Percentiles rank a stretch among this genome's conserved stretches.
These are phyloP conservation scores for Sipha flava DNA, from an alignment of 1,140 invertebrate species.

Conservation along the genomic window DNA sequence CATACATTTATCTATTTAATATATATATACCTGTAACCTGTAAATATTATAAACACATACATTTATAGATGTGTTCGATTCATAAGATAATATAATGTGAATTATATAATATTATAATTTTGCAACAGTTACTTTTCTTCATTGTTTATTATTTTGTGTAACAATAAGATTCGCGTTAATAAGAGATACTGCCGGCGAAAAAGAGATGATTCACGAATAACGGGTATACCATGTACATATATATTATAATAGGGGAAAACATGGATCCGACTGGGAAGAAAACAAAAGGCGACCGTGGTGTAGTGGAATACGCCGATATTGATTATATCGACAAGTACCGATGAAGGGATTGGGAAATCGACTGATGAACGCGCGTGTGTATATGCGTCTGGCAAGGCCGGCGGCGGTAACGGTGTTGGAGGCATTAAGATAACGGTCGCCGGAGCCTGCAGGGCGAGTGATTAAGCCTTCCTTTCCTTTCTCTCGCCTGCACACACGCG, in stretches of 20 bases:
- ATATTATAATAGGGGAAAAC: neutral
- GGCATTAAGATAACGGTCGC: slow-evolving; percentile 30
- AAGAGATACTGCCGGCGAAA: no score
- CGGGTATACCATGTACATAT: no score
- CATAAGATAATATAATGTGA: no score
- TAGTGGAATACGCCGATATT: neutral
- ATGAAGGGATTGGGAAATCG: slow-evolving; percentile 21
- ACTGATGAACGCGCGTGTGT: neutral
- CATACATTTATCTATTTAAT: no score
- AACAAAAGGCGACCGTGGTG: neutral
- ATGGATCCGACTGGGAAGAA: neutral
- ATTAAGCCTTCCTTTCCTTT: slow-evolving; percentile 11
- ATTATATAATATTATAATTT: no score
- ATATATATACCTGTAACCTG: no score
- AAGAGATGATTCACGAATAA: no score
- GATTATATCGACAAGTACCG: slow-evolving; percentile 27
- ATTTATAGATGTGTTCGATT: no score
- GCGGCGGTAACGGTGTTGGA: neutral
- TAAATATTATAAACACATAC: no score
- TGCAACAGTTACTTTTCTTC: no score
- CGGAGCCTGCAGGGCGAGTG: slow-evolving; percentile 28
- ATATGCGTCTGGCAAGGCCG: neutral
- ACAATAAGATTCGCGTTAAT: no score
- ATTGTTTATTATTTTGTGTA: no score
- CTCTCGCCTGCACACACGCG: neutral